A percentile compares a stretch with the other conserved stretches of the same genome.
Evolutionary conservation across 2,888 invertebrate species (phyloP).

Genomic region (Lypha dubia): DNA sequence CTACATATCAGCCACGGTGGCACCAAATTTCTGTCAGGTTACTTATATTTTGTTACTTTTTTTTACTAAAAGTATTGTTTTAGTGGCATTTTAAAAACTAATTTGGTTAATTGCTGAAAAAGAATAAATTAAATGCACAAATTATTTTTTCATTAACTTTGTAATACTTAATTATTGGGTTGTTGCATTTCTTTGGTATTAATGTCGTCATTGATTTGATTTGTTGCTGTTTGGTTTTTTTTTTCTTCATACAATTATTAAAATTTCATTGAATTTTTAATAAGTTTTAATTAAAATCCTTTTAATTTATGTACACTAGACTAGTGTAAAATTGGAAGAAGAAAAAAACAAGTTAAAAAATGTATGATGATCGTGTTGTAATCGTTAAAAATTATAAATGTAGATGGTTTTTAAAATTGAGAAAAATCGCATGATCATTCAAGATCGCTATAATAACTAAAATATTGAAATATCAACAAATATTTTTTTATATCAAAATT

Average conservation of each 20-base stretch:
- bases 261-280: neutral
- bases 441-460: no score
- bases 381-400: no score
- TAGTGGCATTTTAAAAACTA: slow-evolving; percentile 5
- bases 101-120: slow-evolving; percentile 2
- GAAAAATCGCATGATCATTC: no score
- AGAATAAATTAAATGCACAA: slow-evolving; percentile 4
- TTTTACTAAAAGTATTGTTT: neutral
- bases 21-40: neutral
- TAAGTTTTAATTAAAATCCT: neutral
- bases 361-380: no score
- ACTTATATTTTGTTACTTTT: slow-evolving; percentile 15
- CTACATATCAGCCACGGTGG: no score
- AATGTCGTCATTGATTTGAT: neutral
- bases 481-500: no score
- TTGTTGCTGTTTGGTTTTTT: slow-evolving; percentile 3
- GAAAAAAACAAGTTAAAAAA: neutral
- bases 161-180: slow-evolving; percentile 41
- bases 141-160: slow-evolving; percentile 41
- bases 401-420: no score
- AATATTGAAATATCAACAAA: no score
- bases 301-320: neutral
- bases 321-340: neutral
- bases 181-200: slow-evolving; percentile 23
- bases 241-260: neutral